phyloP scores from a whole-genome alignment of 2,113 vertebrate species.

The Rhinogobius similis region DNA sequence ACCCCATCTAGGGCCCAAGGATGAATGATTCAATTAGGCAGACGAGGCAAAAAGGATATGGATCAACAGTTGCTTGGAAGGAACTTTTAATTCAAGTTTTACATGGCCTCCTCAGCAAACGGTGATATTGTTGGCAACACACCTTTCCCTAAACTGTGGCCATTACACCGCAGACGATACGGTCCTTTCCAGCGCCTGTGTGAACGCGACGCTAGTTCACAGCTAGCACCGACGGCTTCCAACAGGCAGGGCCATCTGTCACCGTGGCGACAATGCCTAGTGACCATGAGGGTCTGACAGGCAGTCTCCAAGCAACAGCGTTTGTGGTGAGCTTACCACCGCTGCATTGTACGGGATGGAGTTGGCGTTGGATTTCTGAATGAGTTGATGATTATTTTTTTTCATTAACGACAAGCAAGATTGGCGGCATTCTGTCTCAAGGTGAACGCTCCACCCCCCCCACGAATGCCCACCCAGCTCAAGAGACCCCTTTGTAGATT shows the following conservation, averaged over 20 bases:
- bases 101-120: conserved; percentile 17
- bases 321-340: conserved; percentile 37
- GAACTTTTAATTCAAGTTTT: not conserved
- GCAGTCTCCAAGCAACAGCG: conserved; percentile 69
- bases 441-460: too few species aligned
- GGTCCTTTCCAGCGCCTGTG: conserved; percentile 59
- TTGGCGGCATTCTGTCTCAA: not conserved
- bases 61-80: not conserved
- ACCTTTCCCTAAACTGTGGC: conserved; percentile 76
- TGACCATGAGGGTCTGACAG: conserved; percentile 59
- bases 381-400: not conserved
- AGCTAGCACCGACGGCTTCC: conserved; percentile 71
- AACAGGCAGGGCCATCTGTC: conserved; percentile 83
- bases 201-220: conserved; percentile 33
- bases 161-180: conserved; percentile 82
- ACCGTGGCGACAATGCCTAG: conserved; percentile 59
- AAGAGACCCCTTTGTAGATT: conserved; percentile 53
- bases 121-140: conserved; percentile 50
- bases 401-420: not conserved
- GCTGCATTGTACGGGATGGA: conserved; percentile 31
- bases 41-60: not conserved
- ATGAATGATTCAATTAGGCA: too few species aligned
- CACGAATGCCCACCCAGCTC: conserved; percentile 24
- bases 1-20: too few species aligned
- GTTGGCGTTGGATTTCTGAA: conserved; percentile 19